phyloP scores from a whole-genome alignment of 2,797 vertebrate genomes.

The Taenioides sp. region DNA sequence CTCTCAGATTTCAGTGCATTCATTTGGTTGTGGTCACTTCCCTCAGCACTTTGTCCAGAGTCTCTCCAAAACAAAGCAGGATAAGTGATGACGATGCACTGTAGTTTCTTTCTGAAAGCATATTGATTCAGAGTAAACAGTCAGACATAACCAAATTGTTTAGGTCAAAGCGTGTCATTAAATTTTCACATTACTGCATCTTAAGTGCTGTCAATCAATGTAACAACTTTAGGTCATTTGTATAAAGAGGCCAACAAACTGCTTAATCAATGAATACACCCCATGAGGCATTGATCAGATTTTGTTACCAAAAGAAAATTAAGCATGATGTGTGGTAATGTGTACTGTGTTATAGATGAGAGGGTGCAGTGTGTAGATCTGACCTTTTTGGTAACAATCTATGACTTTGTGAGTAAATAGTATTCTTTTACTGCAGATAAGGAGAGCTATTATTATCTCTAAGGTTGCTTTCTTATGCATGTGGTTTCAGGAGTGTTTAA shows the following conservation, averaged over 20 bases:
- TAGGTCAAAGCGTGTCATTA: slow-evolving; percentile 27
- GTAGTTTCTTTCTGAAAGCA: slow-evolving; percentile 2
- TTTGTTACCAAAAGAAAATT: slow-evolving; percentile 52
- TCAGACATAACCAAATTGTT: slow-evolving; percentile 36
- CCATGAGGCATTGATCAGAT: slow-evolving; percentile 37
- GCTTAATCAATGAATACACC: slow-evolving; percentile 51
- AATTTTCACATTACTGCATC: slow-evolving; percentile 24
- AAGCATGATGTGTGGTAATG: slow-evolving; percentile 45
- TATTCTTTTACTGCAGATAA: slow-evolving; percentile 1
- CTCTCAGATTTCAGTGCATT: slow-evolving; percentile 1
- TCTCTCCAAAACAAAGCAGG: neutral
- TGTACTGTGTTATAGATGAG: slow-evolving; percentile 36
- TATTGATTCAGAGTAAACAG: slow-evolving; percentile 47
- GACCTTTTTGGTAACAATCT: slow-evolving; percentile 37
- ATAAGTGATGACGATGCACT: neutral
- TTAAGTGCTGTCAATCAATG: slow-evolving; percentile 60
- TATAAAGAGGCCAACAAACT: slow-evolving; percentile 45
- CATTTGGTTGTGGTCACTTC: neutral
- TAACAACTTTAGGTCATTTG: slow-evolving; percentile 49
- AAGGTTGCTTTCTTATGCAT: slow-evolving; percentile 10
- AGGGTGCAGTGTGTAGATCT: slow-evolving; percentile 33
- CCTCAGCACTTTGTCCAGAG: neutral
- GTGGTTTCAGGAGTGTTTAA: neutral
- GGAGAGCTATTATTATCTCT: neutral
- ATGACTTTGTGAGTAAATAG: slow-evolving; percentile 20